These are phyloP conservation scores for Zaprionus tsacasi DNA, from an alignment of 1,140 invertebrate genomes.

Conservation along the genomic window DNA sequence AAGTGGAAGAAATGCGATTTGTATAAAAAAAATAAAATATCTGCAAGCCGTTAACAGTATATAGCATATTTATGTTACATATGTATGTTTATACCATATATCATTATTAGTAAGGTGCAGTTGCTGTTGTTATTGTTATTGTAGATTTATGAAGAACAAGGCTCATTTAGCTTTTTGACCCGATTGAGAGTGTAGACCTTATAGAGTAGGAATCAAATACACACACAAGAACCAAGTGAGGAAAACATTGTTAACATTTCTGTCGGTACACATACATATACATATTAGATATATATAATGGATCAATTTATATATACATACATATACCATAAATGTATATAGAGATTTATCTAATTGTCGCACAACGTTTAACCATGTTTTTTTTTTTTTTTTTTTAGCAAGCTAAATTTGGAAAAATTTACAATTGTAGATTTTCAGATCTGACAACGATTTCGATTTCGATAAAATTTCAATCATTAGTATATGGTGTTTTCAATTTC, in stretches of 20 bases:
- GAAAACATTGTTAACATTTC: constrained; percentile 12
- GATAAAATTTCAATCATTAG: constrained; percentile 6
- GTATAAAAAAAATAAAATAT: constrained; percentile 73
- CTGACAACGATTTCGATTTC: constrained; percentile 5
- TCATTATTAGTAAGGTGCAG: constrained; percentile 11
- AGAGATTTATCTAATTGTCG: constrained; percentile 37
- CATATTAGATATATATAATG: constrained; percentile 8
- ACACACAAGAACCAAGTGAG: constrained; percentile 43
- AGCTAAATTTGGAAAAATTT: constrained; percentile 69
- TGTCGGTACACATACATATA: constrained; percentile 2
- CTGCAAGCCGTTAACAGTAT: constrained; percentile 34
- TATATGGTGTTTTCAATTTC: constrained; percentile 19
- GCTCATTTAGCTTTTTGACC: constrained; percentile 14
- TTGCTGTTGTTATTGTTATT: constrained; percentile 9
- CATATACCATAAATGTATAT: constrained; percentile 6
- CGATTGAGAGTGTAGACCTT: background rate
- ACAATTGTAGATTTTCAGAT: constrained; percentile 58
- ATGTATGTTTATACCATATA: constrained; percentile 10
- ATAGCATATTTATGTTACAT: constrained; percentile 12
- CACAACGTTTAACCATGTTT: constrained; percentile 53
- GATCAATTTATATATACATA: constrained; percentile 6
- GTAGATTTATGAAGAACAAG: constrained; percentile 23
- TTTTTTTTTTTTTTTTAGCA: constrained; percentile 17
- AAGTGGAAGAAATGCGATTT: constrained; percentile 81
- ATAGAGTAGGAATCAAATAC: constrained; percentile 23